Base-by-base conservation (phyloP, 2,888 invertebrate species). In the Gortyna flavago region DNA sequence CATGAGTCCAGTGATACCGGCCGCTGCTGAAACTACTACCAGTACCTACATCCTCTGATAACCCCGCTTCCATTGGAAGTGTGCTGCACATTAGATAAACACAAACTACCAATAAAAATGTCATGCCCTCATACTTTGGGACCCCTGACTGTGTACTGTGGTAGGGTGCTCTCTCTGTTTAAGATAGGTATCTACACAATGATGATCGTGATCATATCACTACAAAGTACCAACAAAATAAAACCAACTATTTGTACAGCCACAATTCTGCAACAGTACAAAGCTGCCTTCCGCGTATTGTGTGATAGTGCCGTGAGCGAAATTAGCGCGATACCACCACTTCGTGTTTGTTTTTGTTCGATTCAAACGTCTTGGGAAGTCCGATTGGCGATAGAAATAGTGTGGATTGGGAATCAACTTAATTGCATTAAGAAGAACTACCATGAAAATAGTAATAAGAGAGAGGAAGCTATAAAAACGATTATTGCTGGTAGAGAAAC, bases 201-300 rank as follows among this genome's bases (percentile, higher is more conserved):
- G 18, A 59, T 59, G 35, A 69, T 69, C 69, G 69, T 69, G 69
- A n/a, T 69, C 35, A 59, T 4, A n/a, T 69, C 68, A 59, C 68
- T 74, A 79, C 54, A 78, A 69, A 48, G 67, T 57, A 62, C 54
- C 1, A 75, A 74, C 35, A 78, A 75, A 77, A 74, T 77, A 67
- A 80, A 67, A 38, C 32, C 8, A 41, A 54, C 67, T 71, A 72
- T 85, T 85, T 72, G 61, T 72, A 81, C 65, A 35, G 64, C 73
- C 29, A 75, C 72, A 80, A 78, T 71, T 65, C 74, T 57, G 72
- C 77, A 75, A 70, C 72, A 61, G 86, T 79, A 88, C 86, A 88
- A 85, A 80, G 84, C 78, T 80, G 81, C 82, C 95, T 95, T 96
- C 96, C 96, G 95, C 93, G 93, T 93, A 95, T 96, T 95, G 95